Evolutionary conservation across 2,113 vertebrate species (phyloP).

Genomic region (Macquaria ambigua): DNA sequence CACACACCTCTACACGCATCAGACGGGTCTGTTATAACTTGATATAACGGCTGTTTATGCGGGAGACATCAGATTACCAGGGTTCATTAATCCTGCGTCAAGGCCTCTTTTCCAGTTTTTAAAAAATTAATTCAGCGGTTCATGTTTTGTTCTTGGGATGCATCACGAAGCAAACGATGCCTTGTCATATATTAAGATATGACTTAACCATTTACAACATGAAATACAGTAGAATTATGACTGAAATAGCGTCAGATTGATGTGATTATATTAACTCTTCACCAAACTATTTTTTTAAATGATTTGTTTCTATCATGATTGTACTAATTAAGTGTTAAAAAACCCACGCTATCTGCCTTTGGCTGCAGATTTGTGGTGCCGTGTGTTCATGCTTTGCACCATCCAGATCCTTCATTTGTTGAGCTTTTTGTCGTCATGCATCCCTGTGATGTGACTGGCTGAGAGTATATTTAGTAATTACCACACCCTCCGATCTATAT

Average conservation of each 20-base stretch:
- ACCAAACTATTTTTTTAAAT: not conserved
- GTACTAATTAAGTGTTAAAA: not conserved
- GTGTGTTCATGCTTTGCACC: too few species aligned
- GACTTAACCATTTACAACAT: not conserved
- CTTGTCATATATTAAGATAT: not conserved
- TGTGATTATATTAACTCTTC: too few species aligned
- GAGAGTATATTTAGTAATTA: not conserved
- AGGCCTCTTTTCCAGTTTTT: not conserved
- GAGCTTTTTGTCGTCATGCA: not conserved
- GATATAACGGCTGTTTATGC: too few species aligned
- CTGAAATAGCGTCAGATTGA: too few species aligned
- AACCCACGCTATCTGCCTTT: not conserved
- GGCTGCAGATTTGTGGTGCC: not conserved
- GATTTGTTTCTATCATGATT: not conserved
- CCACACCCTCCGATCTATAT: not conserved
- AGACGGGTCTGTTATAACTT: too few species aligned
- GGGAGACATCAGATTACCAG: too few species aligned
- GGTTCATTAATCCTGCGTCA: not conserved
- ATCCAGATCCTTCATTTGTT: too few species aligned
- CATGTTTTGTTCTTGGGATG: not conserved
- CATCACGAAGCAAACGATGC: not conserved
- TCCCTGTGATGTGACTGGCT: not conserved
- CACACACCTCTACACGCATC: too few species aligned
- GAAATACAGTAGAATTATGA: too few species aligned
- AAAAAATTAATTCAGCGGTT: not conserved